Conservation (phyloP, 92 coral and sea anemone genomes). For the Actinostola sp. region DNA sequence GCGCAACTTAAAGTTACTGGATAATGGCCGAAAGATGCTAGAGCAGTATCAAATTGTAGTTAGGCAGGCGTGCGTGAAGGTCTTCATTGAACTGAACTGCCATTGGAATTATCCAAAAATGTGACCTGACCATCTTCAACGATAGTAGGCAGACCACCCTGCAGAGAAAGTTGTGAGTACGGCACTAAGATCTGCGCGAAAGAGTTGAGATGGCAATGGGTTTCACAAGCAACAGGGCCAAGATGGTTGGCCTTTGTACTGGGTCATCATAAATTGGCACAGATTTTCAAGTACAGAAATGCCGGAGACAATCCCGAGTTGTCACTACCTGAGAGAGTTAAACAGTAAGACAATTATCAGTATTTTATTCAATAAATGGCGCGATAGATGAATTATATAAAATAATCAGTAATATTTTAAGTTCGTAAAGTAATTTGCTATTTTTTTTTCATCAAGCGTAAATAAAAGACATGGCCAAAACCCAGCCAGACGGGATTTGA, state of each 20-base stretch:
- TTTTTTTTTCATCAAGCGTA: no score
- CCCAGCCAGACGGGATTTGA: no score
- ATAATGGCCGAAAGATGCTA: slow-evolving; percentile 1
- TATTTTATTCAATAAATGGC: no score
- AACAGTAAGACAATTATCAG: slow-evolving; percentile 31
- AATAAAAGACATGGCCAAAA: no score
- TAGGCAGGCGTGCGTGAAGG: slow-evolving; percentile 6
- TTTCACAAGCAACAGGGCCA: background rate
- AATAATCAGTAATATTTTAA: no score
- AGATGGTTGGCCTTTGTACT: slow-evolving; percentile 5
- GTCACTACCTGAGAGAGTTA: slow-evolving; percentile 8
- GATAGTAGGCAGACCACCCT: background rate
- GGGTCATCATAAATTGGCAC: slow-evolving; percentile 14
- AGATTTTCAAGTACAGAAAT: background rate
- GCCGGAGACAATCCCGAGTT: slow-evolving; percentile 30
- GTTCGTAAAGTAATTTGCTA: no score
- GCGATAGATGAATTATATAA: no score
- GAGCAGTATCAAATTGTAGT: background rate
- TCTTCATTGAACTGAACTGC: slow-evolving; percentile 1
- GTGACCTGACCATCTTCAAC: slow-evolving; percentile 3
- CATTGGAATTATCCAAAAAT: slow-evolving; percentile 15
- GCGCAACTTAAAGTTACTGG: background rate
- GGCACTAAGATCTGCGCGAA: background rate
- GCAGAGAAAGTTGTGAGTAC: slow-evolving; percentile 25
- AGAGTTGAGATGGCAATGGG: slow-evolving; percentile 1